These are phyloP conservation scores for Neodiprion lecontei DNA, from an alignment of 1,140 invertebrate species.

Conservation along the genomic window DNA sequence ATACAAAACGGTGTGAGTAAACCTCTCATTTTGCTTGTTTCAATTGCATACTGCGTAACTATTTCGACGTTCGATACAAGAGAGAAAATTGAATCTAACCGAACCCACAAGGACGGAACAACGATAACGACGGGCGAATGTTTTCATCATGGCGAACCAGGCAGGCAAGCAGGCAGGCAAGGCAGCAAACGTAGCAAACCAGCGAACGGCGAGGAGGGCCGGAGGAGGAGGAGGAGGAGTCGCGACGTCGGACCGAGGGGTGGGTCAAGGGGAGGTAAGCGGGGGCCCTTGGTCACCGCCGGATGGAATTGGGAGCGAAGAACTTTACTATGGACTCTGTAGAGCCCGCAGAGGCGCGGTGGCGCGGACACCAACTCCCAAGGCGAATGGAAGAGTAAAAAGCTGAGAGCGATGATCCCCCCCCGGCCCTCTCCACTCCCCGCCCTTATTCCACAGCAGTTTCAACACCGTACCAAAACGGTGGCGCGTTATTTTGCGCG, in stretches of 20 bases:
- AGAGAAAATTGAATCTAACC: conserved; percentile 22
- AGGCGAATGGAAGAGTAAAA: conserved; percentile 7
- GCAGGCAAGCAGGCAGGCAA: neutral
- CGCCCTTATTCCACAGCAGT: neutral
- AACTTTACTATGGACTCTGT: conserved; percentile 1
- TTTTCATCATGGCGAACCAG: conserved; percentile 52
- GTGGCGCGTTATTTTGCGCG: neutral
- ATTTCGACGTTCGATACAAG: conserved; percentile 32
- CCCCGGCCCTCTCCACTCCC: neutral
- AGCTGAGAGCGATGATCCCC: neutral
- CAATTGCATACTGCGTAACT: too few species aligned
- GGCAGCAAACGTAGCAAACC: conserved; percentile 1
- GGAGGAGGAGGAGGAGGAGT: conserved; percentile 1
- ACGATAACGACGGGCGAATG: conserved; percentile 44
- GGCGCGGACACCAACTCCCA: neutral
- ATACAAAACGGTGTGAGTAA: too few species aligned
- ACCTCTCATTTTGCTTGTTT: too few species aligned
- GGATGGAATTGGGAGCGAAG: conserved; percentile 17
- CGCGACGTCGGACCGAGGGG: conserved; percentile 12
- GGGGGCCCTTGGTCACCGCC: conserved; percentile 10
- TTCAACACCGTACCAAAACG: neutral
- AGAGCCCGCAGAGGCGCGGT: neutral
- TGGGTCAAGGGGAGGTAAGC: conserved; percentile 32
- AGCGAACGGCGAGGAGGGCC: neutral
- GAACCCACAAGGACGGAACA: conserved; percentile 38